Percentiles rank a stretch among this genome's conserved stretches.
Conservation (phyloP, 2,888 invertebrate species). For the Cabera pusaria region DNA sequence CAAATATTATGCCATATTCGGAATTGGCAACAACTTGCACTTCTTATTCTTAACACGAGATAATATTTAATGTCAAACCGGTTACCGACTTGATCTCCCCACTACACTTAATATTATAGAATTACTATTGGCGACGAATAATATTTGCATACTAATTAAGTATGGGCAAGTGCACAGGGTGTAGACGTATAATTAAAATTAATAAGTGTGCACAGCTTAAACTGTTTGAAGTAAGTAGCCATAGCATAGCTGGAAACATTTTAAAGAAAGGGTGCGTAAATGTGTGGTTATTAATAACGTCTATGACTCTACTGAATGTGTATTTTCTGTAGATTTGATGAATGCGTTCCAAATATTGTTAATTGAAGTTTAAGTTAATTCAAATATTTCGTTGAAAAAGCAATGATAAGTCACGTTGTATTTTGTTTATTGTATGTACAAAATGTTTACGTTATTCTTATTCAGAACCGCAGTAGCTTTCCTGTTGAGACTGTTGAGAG, state of each 20-base stretch:
- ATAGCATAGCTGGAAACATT: conserved; percentile 7
- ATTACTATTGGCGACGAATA: conserved; percentile 55
- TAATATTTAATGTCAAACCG: conserved; percentile 44
- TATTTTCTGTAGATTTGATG: too few species aligned
- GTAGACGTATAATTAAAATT: conserved; percentile 37
- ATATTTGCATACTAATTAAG: conserved; percentile 50
- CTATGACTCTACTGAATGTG: not conserved
- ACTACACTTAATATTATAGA: conserved; percentile 48
- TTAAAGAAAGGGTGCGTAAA: not conserved
- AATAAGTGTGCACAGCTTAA: conserved; percentile 35
- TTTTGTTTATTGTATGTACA: too few species aligned
- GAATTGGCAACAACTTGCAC: conserved; percentile 50
- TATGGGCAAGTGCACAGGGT: conserved; percentile 14
- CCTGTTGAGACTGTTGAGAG: conserved; percentile 34
- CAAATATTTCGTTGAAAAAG: too few species aligned
- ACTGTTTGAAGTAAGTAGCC: conserved; percentile 31
- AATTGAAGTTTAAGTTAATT: too few species aligned
- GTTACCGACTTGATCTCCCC: conserved; percentile 46
- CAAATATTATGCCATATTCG: conserved; percentile 54
- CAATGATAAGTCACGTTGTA: too few species aligned
- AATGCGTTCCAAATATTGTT: too few species aligned
- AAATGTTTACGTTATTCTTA: too few species aligned
- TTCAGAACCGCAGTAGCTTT: conserved; percentile 26
- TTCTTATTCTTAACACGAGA: conserved; percentile 43
- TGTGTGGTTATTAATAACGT: conserved; percentile 5